Conservation (phyloP, 2,888 invertebrate species). For the Tetranychus piercei region DNA sequence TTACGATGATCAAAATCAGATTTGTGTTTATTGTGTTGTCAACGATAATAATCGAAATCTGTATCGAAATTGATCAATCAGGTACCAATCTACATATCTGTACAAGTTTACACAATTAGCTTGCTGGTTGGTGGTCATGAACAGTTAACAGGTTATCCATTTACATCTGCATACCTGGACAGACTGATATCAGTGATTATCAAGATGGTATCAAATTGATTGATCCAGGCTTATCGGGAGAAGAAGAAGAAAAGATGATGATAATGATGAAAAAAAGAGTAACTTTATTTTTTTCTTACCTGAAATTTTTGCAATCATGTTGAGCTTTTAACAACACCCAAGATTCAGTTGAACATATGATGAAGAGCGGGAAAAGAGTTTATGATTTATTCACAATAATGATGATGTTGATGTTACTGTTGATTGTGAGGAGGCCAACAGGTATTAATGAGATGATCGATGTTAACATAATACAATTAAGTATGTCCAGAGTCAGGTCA, state of each 20-base stretch:
- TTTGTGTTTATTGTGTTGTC: too few species aligned
- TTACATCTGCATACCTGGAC: neutral
- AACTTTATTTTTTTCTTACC: neutral
- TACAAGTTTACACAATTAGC: neutral
- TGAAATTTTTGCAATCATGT: neutral
- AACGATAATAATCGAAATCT: too few species aligned
- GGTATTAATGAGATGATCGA: too few species aligned
- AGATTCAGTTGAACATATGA: neutral
- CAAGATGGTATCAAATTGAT: conserved; percentile 1
- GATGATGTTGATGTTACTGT: too few species aligned
- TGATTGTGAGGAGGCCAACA: too few species aligned
- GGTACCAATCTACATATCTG: neutral
- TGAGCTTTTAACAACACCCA: neutral
- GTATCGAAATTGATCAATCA: neutral
- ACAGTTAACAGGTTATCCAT: neutral
- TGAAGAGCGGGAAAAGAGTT: too few species aligned
- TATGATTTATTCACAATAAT: too few species aligned
- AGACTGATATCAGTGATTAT: neutral
- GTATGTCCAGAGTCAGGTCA: too few species aligned
- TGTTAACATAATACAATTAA: too few species aligned
- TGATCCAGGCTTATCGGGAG: neutral
- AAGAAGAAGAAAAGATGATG: neutral
- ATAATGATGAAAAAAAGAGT: neutral
- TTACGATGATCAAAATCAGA: too few species aligned
- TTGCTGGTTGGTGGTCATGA: neutral